phyloP scores from a whole-genome alignment of 2,888 invertebrate genomes.

The Lomographa bimaculata region DNA sequence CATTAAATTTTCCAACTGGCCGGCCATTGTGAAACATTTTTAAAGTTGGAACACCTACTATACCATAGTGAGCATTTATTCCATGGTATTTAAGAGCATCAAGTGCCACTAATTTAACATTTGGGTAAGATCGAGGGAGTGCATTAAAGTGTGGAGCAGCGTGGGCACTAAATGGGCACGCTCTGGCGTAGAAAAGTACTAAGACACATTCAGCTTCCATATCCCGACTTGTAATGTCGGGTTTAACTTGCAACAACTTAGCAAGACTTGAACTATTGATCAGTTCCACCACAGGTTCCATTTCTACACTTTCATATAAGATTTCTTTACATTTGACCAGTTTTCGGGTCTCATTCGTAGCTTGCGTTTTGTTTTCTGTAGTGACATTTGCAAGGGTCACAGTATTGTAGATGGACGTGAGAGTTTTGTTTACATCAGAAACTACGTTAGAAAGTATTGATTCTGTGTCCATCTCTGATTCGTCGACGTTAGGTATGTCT shows the following conservation, averaged over 20 bases:
- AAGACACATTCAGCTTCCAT: constrained; percentile 88
- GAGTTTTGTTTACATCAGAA: constrained; percentile 73
- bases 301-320: constrained; percentile 60
- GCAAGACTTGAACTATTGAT: constrained; percentile 89
- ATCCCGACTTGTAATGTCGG: constrained; percentile 86
- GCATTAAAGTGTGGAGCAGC: constrained; percentile 97
- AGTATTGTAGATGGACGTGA: constrained; percentile 70
- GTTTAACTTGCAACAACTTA: constrained; percentile 85
- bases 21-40: constrained; percentile 95
- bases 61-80: constrained; percentile 95
- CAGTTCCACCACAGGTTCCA: constrained; percentile 81
- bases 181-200: constrained; percentile 94
- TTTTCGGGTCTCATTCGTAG: constrained; percentile 69
- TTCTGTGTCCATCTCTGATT: constrained; percentile 53
- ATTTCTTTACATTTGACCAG: constrained; percentile 72
- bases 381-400: constrained; percentile 72
- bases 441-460: constrained; percentile 72
- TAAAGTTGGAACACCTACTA: constrained; percentile 94
- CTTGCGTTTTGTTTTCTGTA: constrained; percentile 60
- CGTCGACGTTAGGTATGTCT: constrained; percentile 71
- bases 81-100: constrained; percentile 93
- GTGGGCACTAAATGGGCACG: constrained; percentile 95
- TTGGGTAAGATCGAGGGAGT: constrained; percentile 92
- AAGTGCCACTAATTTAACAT: constrained; percentile 93
- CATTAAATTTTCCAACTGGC: constrained; percentile 93